Conservation (phyloP, 2,888 invertebrate species). For the Ormyrus rosae region DNA sequence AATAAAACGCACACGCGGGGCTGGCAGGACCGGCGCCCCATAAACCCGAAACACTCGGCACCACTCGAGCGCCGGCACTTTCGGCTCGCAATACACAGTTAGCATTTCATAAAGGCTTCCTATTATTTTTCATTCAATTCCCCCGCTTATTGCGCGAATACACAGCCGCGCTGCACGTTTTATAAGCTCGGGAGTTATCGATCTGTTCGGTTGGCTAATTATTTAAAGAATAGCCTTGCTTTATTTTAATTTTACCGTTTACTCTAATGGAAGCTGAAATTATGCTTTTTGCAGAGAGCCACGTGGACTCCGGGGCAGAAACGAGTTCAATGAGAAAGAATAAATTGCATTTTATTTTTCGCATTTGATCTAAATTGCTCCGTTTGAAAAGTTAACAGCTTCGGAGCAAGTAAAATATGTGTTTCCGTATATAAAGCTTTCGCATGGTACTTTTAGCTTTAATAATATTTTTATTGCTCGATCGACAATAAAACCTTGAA, state of each 20-base stretch:
- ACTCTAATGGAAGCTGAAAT: no score
- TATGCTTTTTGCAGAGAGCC: no score
- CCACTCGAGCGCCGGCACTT: background rate
- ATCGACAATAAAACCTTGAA: background rate
- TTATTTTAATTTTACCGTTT: no score
- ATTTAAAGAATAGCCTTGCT: no score
- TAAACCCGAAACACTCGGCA: slow-evolving; percentile 20
- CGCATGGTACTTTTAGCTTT: background rate
- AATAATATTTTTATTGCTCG: slow-evolving; percentile 2
- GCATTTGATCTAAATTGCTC: slow-evolving; percentile 4
- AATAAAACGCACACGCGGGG: slow-evolving; percentile 17
- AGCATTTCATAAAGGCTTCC: slow-evolving; percentile 10
- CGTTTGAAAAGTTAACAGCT: background rate
- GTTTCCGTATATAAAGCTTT: background rate
- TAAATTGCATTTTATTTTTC: background rate
- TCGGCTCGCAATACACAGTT: slow-evolving; percentile 32
- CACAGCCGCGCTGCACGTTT: no score
- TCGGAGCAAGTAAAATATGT: background rate
- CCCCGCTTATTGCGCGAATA: background rate
- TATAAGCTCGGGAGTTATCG: no score
- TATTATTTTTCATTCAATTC: slow-evolving; percentile 4
- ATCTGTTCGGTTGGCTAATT: no score
- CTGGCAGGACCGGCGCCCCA: background rate
- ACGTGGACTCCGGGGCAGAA: no score
- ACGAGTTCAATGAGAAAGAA: background rate